phyloP scores from a whole-genome alignment of 2,113 vertebrate species.

The Periophthalmus modestus region DNA sequence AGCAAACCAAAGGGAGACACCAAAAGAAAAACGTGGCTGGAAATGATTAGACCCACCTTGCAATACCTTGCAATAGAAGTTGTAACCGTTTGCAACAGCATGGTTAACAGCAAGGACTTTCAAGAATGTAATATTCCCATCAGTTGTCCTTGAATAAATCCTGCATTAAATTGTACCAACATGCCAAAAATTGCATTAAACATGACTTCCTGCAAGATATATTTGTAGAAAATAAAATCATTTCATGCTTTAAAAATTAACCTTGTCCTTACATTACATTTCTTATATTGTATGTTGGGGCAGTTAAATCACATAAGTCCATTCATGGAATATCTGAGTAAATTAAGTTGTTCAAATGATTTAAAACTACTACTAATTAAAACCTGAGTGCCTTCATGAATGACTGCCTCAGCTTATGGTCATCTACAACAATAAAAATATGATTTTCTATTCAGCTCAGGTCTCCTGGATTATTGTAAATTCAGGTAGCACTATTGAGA shows the following conservation, averaged over 20 bases:
- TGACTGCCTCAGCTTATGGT: not conserved
- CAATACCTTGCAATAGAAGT: slow-evolving; percentile 46
- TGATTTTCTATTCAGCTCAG: slow-evolving; percentile 10
- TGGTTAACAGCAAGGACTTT: slow-evolving; percentile 19
- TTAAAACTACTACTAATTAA: not conserved
- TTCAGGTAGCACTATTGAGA: slow-evolving; percentile 15
- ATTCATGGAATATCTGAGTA: not conserved
- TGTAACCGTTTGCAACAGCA: slow-evolving; percentile 35
- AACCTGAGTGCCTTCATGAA: not conserved
- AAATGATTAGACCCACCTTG: slow-evolving; percentile 43
- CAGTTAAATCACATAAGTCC: not conserved
- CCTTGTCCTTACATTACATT: not conserved
- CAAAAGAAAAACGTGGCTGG: slow-evolving; percentile 10
- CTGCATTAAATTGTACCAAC: not conserved
- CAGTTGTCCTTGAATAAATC: not conserved
- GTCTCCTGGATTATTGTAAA: slow-evolving; percentile 4
- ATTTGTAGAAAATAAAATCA: not conserved
- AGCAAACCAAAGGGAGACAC: slow-evolving; percentile 1
- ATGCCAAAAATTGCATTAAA: not conserved
- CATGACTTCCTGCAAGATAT: not conserved
- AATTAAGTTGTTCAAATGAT: not conserved
- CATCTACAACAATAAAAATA: not conserved
- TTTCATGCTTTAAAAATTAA: not conserved
- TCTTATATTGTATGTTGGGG: not conserved
- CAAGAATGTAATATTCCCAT: slow-evolving; percentile 4